Evolutionary conservation across 1,140 invertebrate genomes (phyloP).

Genomic region (Alviniconcha marisindica): DNA sequence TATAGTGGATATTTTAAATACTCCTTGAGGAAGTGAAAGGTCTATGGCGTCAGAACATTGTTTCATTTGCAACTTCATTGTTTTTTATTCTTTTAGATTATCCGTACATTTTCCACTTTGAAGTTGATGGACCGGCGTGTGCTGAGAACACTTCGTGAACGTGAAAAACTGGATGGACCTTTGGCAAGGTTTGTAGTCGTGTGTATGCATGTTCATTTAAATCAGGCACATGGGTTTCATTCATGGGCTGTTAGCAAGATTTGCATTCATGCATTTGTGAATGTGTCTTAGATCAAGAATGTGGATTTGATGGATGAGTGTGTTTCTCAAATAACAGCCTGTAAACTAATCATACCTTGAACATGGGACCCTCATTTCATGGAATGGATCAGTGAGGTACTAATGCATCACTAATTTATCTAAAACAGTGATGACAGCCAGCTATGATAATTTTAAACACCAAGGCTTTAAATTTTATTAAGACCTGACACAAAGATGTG

Average conservation of each 20-base stretch:
- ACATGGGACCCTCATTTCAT: too few species aligned
- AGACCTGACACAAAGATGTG: too few species aligned
- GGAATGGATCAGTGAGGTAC: too few species aligned
- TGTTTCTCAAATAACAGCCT: not conserved
- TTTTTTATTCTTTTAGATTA: conserved; percentile 54
- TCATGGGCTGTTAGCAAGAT: not conserved
- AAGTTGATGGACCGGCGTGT: conserved; percentile 65
- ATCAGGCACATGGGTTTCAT: too few species aligned
- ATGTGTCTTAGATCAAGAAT: not conserved
- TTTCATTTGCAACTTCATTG: not conserved
- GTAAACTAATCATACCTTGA: too few species aligned
- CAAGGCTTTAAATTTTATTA: too few species aligned
- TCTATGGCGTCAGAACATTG: too few species aligned
- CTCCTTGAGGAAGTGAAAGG: too few species aligned
- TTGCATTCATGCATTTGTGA: not conserved
- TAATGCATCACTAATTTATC: too few species aligned
- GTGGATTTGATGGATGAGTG: not conserved
- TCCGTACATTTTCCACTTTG: conserved; percentile 66
- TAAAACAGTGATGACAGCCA: too few species aligned
- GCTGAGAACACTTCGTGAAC: conserved; percentile 64
- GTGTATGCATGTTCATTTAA: not conserved
- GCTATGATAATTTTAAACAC: too few species aligned
- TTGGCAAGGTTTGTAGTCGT: conserved; percentile 58
- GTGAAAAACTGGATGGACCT: conserved; percentile 67
- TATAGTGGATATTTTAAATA: too few species aligned